These are phyloP conservation scores for Zootermopsis nevadensis DNA, from an alignment of 2,888 invertebrate species.

Conservation along the genomic window DNA sequence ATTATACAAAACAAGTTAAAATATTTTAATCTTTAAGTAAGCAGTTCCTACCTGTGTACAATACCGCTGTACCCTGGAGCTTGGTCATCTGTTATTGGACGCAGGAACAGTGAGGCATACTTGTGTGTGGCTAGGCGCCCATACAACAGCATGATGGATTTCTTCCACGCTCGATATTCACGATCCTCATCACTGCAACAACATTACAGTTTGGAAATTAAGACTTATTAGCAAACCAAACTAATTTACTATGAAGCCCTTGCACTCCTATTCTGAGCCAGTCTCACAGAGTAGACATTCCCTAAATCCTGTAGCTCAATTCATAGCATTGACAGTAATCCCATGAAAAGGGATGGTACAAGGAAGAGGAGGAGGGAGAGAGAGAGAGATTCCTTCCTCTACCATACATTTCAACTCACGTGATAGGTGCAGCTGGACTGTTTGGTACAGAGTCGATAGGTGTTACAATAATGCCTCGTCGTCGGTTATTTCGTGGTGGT, in stretches of 20 bases:
- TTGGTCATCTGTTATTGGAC: conserved; percentile 89
- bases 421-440: conserved; percentile 60
- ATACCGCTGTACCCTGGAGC: conserved; percentile 86
- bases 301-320: too few species aligned
- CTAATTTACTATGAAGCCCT: too few species aligned
- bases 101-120: conserved; percentile 84
- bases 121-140: conserved; percentile 83
- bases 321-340: too few species aligned
- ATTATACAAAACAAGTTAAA: too few species aligned
- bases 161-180: conserved; percentile 87
- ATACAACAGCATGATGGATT: conserved; percentile 86
- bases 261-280: too few species aligned
- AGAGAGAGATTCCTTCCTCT: background rate
- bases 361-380: too few species aligned
- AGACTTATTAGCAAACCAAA: background rate
- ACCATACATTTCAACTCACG: conserved; percentile 2
- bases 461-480: conserved; percentile 43
- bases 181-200: conserved; percentile 74
- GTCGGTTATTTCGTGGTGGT: conserved; percentile 35
- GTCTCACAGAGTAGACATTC: too few species aligned
- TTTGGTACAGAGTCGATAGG: conserved; percentile 72
- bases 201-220: background rate
- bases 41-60: conserved; percentile 68
- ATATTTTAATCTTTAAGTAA: background rate
- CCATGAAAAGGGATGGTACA: too few species aligned